Conservation (phyloP, 2,888 invertebrate genomes). For the Scaptomyza polygonia region DNA sequence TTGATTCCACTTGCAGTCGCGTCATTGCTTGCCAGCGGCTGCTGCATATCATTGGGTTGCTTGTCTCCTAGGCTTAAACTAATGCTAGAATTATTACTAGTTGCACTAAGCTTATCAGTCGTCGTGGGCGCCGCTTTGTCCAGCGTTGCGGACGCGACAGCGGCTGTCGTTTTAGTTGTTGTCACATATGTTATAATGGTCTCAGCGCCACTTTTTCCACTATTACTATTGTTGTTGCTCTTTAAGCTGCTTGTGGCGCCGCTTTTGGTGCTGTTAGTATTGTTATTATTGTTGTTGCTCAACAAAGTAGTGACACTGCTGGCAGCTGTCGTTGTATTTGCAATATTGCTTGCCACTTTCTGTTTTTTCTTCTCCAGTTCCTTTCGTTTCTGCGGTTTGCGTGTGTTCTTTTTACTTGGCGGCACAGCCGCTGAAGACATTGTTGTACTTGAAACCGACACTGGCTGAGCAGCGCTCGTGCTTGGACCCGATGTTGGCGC, state of each 20-base stretch:
- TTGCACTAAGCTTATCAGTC: constrained; percentile 81
- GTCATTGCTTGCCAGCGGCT: constrained; percentile 29
- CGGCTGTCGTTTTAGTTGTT: constrained; percentile 51
- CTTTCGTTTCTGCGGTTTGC: constrained; percentile 74
- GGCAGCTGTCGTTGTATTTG: constrained; percentile 25
- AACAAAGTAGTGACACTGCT: constrained; percentile 38
- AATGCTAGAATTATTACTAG: constrained; percentile 76
- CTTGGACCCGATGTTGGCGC: not conserved
- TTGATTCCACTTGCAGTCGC: constrained; percentile 17
- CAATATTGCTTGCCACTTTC: constrained; percentile 36
- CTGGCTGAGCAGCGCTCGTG: constrained; percentile 2
- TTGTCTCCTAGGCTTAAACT: constrained; percentile 74
- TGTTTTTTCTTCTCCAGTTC: constrained; percentile 78
- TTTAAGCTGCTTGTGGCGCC: constrained; percentile 22
- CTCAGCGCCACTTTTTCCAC: constrained; percentile 29
- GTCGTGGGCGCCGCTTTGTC: constrained; percentile 57
- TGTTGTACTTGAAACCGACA: constrained; percentile 11
- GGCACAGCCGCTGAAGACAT: constrained; percentile 28
- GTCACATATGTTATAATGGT: constrained; percentile 45
- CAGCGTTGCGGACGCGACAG: constrained; percentile 36
- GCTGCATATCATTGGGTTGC: constrained; percentile 48
- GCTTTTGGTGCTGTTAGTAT: constrained; percentile 31
- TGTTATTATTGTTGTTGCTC: constrained; percentile 35
- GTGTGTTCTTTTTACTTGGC: constrained; percentile 57
- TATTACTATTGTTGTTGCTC: constrained; percentile 25